Evolutionary conservation across 2,888 invertebrate species (phyloP), one percentile per base, ranked within the genome.

Genomic region (Parnassius glacialis): DNA sequence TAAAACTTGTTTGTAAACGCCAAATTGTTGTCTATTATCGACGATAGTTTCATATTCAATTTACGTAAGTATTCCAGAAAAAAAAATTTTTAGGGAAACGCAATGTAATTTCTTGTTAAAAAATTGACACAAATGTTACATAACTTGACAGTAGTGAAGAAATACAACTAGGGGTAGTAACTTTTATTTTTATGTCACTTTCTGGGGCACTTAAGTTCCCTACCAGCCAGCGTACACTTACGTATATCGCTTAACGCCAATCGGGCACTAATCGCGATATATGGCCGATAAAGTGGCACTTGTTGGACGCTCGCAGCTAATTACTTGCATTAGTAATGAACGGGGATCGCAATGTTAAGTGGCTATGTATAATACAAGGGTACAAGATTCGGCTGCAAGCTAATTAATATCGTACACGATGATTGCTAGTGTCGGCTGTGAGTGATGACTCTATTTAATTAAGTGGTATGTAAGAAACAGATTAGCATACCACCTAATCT

Each of bases 281-380:
- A 90, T 85, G 64, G 87, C 77, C 80, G 74, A 81, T 85, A 84
- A 84, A 80, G 73, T 65, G 73, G 75, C 77, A 82, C 81, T 85
- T 77, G 83, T 81, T 79, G 77, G 76, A 71, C 74, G 66, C 75
- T 82, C 74, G 76, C 83, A 81, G 84, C 80, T 87, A 86, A 88
- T 88, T 85, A 84, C 85, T 71, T 87, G 85, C 81, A 89, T 87
- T 89, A 88, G 83, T 87, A 84, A 90, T 89, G 80, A 84, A 76
- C 71, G 75, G 78, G 75, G 73, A 72, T 68, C 71, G 67, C 67
- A 64, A 65, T 66, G 61, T 67, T 67, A 61, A 71, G 52, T 64
- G 65, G 65, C 64, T 67, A 64, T 34, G 7, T 58, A 65, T 65
- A 65, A 68, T 67, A 67, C 68, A 70, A 67, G 74, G 72, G 72